phyloP scores from a whole-genome alignment of 2,888 invertebrate species.

The Auanema freiburgensis region DNA sequence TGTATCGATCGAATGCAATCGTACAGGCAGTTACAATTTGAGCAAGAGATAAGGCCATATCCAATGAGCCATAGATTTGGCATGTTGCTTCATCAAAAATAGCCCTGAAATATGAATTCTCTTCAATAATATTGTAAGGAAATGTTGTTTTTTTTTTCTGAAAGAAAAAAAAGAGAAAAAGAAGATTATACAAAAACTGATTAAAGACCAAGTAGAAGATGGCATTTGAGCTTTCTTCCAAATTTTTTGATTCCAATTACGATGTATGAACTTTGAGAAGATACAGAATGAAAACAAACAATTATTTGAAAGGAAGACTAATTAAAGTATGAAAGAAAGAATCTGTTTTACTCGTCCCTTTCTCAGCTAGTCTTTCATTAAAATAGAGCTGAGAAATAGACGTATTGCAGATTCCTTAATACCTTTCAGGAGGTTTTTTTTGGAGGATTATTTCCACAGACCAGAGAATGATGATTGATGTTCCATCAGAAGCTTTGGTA shows the following conservation, averaged over 20 bases:
- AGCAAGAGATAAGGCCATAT: conserved; percentile 43
- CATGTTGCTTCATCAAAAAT: conserved; percentile 34
- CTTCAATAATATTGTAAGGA: background rate
- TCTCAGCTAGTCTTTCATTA: background rate
- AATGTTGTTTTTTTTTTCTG: background rate
- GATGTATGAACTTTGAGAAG: too few species aligned
- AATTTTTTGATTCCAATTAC: too few species aligned
- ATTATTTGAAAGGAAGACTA: background rate
- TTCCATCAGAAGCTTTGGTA: too few species aligned
- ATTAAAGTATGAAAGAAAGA: background rate
- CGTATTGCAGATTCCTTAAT: too few species aligned
- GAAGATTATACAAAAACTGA: too few species aligned
- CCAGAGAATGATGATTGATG: too few species aligned
- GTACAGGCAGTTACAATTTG: conserved; percentile 42
- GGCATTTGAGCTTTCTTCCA: too few species aligned
- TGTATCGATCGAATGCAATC: conserved; percentile 51
- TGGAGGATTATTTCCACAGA: too few species aligned
- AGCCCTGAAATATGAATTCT: conserved; percentile 30
- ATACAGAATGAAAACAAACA: background rate
- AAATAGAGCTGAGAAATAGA: too few species aligned
- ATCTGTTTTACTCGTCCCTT: background rate
- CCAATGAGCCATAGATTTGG: conserved; percentile 36
- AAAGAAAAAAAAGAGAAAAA: too few species aligned
- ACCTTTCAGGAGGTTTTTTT: too few species aligned
- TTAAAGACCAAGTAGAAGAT: too few species aligned